Evolutionary conservation across 2,888 invertebrate species (phyloP).

Genomic region (Bhutanitis thaidina): DNA sequence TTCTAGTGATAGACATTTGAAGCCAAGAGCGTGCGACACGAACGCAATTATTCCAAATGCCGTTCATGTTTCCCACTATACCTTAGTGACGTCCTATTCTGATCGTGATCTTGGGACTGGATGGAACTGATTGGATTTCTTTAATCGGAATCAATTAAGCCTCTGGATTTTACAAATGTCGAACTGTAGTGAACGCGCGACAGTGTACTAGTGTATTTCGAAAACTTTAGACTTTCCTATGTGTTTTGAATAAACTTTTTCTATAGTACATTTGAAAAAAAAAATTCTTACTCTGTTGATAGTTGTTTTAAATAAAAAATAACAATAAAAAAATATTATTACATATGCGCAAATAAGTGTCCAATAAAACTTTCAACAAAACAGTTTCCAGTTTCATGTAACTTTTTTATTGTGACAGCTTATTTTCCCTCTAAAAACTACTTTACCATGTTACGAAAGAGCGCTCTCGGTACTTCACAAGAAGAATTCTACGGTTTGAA

Average conservation of each 20-base stretch:
- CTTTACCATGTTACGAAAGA: conserved; percentile 40
- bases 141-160: conserved; percentile 29
- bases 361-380: too few species aligned
- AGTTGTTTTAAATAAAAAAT: too few species aligned
- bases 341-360: too few species aligned
- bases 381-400: too few species aligned
- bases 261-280: too few species aligned
- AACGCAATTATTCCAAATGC: conserved; percentile 49
- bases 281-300: too few species aligned
- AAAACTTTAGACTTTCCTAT: not conserved
- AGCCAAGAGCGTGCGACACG: conserved; percentile 42
- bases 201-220: not conserved
- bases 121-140: conserved; percentile 25
- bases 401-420: too few species aligned
- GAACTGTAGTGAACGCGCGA: conserved; percentile 25
- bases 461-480: conserved; percentile 40
- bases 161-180: conserved; percentile 24
- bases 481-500: conserved; percentile 58
- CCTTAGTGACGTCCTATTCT: not conserved
- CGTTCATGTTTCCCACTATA: conserved; percentile 43
- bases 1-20: conserved; percentile 19
- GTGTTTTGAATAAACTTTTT: too few species aligned
- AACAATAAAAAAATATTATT: too few species aligned
- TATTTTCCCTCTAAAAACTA: not conserved
- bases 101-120: conserved; percentile 28